Evolutionary conservation across 2,113 vertebrate genomes (phyloP).

Genomic region (Alosa alosa): DNA sequence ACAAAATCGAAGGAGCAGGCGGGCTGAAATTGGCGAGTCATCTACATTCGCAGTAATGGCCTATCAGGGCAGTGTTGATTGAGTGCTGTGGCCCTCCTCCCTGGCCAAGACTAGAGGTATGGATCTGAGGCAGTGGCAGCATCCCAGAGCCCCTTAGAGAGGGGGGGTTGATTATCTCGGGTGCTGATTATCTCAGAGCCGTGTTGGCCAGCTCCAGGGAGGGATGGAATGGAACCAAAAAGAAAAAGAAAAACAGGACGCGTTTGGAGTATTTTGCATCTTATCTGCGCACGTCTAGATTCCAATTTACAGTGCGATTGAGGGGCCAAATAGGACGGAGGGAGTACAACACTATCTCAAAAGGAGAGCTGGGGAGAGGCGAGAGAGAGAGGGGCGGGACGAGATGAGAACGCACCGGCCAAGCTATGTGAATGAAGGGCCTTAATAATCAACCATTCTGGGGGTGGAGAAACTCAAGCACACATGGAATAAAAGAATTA

Average conservation of each 20-base stretch:
- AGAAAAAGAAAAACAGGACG: not conserved
- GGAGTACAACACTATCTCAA: not conserved
- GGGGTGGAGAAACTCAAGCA: too few species aligned
- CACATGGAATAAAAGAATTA: not conserved
- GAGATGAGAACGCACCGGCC: too few species aligned
- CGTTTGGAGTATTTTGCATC: not conserved
- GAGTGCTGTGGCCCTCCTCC: not conserved
- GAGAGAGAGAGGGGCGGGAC: too few species aligned
- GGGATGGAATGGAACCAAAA: not conserved
- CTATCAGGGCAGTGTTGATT: constrained; percentile 14
- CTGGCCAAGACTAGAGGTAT: not conserved
- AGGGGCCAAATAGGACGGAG: not conserved
- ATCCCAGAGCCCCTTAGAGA: not conserved
- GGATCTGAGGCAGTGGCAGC: not conserved
- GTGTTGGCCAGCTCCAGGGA: not conserved
- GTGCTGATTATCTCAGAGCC: not conserved
- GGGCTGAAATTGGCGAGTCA: constrained; percentile 33
- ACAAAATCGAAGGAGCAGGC: constrained; percentile 29
- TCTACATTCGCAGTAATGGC: constrained; percentile 37
- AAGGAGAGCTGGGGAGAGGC: not conserved
- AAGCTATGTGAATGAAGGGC: too few species aligned
- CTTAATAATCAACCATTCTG: too few species aligned
- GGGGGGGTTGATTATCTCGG: not conserved
- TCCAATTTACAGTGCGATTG: not conserved
- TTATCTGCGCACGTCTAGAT: not conserved